A percentile compares a stretch with the other conserved stretches of the same genome.
phyloP scores from a whole-genome alignment of 2,888 invertebrate genomes.

The Ashinkailepas kermadecensis region DNA sequence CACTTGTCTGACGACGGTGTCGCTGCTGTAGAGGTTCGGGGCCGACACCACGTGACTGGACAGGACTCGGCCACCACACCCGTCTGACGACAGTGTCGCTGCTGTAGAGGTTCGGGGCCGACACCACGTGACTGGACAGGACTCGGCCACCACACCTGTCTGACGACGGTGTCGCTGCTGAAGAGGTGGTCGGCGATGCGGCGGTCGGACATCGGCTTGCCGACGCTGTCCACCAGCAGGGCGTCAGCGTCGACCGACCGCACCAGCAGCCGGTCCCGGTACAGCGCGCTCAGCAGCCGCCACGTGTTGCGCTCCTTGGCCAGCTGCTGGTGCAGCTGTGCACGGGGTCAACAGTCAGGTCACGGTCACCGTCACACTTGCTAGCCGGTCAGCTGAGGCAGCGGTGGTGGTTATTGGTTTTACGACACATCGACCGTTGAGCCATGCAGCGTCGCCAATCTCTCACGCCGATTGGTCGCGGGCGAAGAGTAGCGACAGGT shows the following conservation, averaged over 20 bases:
- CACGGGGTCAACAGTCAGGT: not conserved
- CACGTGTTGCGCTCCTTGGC: conserved; percentile 81
- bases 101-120: conserved; percentile 44
- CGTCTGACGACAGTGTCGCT: conserved; percentile 54
- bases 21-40: conserved; percentile 50
- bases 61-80: conserved; percentile 40
- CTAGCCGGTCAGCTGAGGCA: too few relatives aligned
- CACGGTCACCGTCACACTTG: not conserved
- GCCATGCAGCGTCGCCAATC: too few relatives aligned
- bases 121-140: too few relatives aligned
- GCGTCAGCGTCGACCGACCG: conserved; percentile 36
- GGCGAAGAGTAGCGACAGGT: too few relatives aligned
- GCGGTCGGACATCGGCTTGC: not conserved
- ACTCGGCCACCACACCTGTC: conserved; percentile 43
- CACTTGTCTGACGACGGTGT: conserved; percentile 51
- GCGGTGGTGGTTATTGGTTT: too few relatives aligned
- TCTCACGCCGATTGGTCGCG: too few relatives aligned
- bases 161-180: conserved; percentile 55
- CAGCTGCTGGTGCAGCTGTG: conserved; percentile 41
- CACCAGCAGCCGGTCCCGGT: conserved; percentile 62
- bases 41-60: conserved; percentile 24
- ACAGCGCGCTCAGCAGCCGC: conserved; percentile 72
- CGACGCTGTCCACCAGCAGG: conserved; percentile 36
- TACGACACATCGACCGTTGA: too few relatives aligned
- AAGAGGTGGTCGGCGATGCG: conserved; percentile 39